Conservation (phyloP, 2,113 vertebrate species). For the Siniperca knerii region DNA sequence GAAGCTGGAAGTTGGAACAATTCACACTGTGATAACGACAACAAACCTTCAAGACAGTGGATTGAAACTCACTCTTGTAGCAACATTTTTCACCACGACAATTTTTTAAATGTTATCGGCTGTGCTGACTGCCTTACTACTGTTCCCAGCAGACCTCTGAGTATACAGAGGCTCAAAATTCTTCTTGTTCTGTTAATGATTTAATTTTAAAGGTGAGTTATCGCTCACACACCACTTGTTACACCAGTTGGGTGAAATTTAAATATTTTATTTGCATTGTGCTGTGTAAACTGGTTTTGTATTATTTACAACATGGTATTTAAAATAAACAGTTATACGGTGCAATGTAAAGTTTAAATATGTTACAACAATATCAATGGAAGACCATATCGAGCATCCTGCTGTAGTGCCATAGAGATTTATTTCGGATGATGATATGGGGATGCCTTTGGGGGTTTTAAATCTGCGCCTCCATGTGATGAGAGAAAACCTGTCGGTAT, state of each 20-base stretch:
- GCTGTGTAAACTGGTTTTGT: slow-evolving; percentile 63
- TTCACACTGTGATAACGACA: slow-evolving; percentile 76
- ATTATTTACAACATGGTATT: slow-evolving; percentile 63
- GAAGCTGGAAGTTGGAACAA: slow-evolving; percentile 61
- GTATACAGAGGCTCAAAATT: slow-evolving; percentile 42
- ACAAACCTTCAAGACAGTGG: slow-evolving; percentile 64
- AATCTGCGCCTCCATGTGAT: slow-evolving; percentile 13
- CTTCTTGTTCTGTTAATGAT: slow-evolving; percentile 31
- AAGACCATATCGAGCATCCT: slow-evolving; percentile 51
- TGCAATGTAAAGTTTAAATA: slow-evolving; percentile 52
- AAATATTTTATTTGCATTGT: slow-evolving; percentile 64
- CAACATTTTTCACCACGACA: slow-evolving; percentile 69
- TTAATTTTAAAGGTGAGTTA: slow-evolving; percentile 42
- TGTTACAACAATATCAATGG: slow-evolving; percentile 16
- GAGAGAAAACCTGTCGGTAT: slow-evolving; percentile 38
- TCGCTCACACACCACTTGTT: slow-evolving; percentile 32
- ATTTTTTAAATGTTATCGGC: slow-evolving; percentile 68
- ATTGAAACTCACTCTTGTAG: slow-evolving; percentile 75
- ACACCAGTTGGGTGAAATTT: slow-evolving; percentile 33
- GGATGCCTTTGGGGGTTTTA: slow-evolving; percentile 52
- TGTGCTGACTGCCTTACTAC: slow-evolving; percentile 77
- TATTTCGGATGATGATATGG: slow-evolving; percentile 46
- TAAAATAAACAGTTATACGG: slow-evolving; percentile 51
- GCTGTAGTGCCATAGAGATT: slow-evolving; percentile 78
- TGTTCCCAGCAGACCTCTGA: slow-evolving; percentile 75